phyloP scores from a whole-genome alignment of 2,888 invertebrate species.

The Euplagia quadripunctaria region DNA sequence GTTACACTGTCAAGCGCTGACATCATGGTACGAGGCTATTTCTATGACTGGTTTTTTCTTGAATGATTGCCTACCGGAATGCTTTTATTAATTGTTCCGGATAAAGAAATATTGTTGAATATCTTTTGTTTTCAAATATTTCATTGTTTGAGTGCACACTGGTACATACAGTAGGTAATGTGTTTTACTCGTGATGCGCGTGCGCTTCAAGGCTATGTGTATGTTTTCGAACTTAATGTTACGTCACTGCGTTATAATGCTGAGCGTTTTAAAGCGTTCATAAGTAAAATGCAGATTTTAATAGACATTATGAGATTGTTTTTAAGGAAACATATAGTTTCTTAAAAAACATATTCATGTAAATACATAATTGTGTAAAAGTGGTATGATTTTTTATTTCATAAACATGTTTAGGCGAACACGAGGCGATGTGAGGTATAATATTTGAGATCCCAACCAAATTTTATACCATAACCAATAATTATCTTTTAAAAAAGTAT shows the following conservation, averaged over 20 bases:
- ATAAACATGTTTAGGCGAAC: too few relatives aligned
- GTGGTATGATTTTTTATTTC: too few relatives aligned
- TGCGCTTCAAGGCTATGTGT: slow-evolving; percentile 33
- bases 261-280: slow-evolving; percentile 30
- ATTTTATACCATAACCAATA: too few relatives aligned
- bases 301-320: neutral
- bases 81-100: slow-evolving; percentile 22
- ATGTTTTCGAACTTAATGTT: slow-evolving; percentile 38
- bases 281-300: slow-evolving; percentile 21
- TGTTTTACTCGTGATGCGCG: slow-evolving; percentile 17
- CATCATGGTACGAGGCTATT: slow-evolving; percentile 10
- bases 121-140: slow-evolving; percentile 47
- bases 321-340: too few relatives aligned
- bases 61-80: neutral
- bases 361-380: too few relatives aligned
- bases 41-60: slow-evolving; percentile 5
- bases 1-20: slow-evolving; percentile 20
- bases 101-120: slow-evolving; percentile 35
- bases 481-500: too few relatives aligned
- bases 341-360: too few relatives aligned
- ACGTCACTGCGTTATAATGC: slow-evolving; percentile 37
- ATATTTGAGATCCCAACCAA: too few relatives aligned
- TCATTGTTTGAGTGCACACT: slow-evolving; percentile 26
- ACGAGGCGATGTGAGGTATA: too few relatives aligned
- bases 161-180: slow-evolving; percentile 19